Conservation (phyloP, 2,113 vertebrate genomes). For the Otus sunia region DNA sequence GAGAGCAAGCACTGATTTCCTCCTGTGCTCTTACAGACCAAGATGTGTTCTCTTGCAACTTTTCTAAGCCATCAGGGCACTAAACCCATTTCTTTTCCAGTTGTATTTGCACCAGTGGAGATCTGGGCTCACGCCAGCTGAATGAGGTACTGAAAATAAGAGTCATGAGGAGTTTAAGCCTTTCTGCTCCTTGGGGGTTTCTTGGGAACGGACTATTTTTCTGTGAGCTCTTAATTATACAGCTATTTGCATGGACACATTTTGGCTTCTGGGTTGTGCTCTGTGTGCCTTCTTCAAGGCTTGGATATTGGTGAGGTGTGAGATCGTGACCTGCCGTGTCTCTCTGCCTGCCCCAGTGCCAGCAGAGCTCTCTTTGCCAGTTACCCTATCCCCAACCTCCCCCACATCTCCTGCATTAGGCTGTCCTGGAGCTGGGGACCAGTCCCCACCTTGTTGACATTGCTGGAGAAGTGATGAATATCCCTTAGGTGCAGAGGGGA, state of each 20-base stretch:
- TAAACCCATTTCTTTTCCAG: background rate
- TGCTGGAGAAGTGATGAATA: background rate
- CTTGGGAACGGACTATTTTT: background rate
- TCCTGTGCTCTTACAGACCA: background rate
- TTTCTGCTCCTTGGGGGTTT: background rate
- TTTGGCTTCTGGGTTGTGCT: background rate
- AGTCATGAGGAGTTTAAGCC: background rate
- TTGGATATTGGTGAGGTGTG: background rate
- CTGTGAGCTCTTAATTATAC: background rate
- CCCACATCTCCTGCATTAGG: background rate
- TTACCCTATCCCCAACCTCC: background rate
- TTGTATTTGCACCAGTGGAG: background rate
- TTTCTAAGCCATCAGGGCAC: background rate
- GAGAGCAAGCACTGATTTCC: background rate
- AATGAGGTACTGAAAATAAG: background rate
- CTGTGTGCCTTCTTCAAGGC: background rate
- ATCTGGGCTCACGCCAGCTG: background rate
- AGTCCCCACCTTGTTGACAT: background rate
- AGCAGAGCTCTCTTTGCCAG: background rate
- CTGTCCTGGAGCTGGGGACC: background rate
- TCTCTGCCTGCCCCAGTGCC: rapidly evolving
- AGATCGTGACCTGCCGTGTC: rapidly evolving
- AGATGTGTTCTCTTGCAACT: background rate
- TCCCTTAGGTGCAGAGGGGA: background rate
- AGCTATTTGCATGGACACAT: background rate